Conservation (phyloP, 1,140 invertebrate species). For the Saxidomus purpurata region DNA sequence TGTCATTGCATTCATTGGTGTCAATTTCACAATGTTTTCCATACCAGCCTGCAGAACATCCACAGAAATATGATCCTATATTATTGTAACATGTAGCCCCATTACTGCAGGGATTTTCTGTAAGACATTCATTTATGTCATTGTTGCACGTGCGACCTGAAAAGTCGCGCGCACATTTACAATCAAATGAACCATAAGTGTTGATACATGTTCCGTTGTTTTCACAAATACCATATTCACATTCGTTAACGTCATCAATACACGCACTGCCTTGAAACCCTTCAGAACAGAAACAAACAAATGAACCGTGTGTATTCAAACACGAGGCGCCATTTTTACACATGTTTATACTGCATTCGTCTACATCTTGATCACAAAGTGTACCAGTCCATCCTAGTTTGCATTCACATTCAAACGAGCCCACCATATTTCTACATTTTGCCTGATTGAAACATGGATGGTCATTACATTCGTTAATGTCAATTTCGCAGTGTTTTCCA, state of each 20-base stretch:
- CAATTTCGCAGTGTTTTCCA: constrained; percentile 58
- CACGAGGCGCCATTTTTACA: constrained; percentile 63
- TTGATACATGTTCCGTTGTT: constrained; percentile 39
- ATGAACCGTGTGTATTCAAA: constrained; percentile 26
- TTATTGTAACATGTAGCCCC: constrained; percentile 41
- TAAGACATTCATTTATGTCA: constrained; percentile 54
- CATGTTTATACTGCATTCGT: constrained; percentile 51
- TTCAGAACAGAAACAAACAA: constrained; percentile 52
- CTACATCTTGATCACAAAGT: constrained; percentile 53
- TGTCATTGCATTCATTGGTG: constrained; percentile 89
- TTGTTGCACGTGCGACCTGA: constrained; percentile 79
- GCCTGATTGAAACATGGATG: constrained; percentile 82
- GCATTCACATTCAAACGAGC: constrained; percentile 59
- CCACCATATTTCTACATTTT: constrained; percentile 52
- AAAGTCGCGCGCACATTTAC: constrained; percentile 92
- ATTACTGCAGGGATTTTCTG: constrained; percentile 66
- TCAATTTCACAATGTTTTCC: constrained; percentile 96
- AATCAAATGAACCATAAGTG: constrained; percentile 55
- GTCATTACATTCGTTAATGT: constrained; percentile 79
- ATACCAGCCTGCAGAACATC: constrained; percentile 92
- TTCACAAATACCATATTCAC: constrained; percentile 84
- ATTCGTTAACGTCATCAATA: constrained; percentile 63
- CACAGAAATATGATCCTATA: constrained; percentile 86
- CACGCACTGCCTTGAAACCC: constrained; percentile 61
- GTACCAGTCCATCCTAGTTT: constrained; percentile 45